phyloP scores from a whole-genome alignment of 2,113 vertebrate genomes.

The Nyctibius bracteatus region DNA sequence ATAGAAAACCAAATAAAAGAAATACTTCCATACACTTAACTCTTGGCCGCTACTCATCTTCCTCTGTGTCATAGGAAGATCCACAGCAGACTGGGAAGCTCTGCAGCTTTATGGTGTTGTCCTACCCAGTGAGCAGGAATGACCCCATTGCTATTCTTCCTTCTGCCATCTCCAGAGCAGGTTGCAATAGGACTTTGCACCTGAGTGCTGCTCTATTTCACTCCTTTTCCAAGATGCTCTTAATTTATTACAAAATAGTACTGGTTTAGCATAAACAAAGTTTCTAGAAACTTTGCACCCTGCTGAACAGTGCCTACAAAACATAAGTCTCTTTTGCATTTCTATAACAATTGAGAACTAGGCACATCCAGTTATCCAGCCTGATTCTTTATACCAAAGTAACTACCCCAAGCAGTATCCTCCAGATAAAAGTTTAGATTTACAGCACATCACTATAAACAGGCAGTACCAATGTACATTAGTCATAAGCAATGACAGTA shows the following conservation, averaged over 20 bases:
- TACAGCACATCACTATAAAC: not conserved
- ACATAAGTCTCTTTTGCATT: not conserved
- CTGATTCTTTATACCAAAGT: not conserved
- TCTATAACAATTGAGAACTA: not conserved
- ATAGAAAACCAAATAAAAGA: not conserved
- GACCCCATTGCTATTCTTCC: too few relatives aligned
- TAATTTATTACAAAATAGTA: not conserved
- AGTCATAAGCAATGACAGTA: not conserved
- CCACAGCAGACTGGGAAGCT: not conserved
- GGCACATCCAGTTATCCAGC: not conserved
- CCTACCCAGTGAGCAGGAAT: not conserved
- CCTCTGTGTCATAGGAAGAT: not conserved
- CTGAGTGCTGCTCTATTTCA: not conserved
- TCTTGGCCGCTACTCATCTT: not conserved
- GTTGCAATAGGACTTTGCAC: not conserved
- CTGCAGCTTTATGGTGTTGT: not conserved
- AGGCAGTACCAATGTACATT: not conserved
- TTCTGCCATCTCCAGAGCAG: not conserved
- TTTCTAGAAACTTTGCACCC: not conserved
- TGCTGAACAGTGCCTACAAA: not conserved
- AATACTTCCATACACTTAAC: not conserved
- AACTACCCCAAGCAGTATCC: not conserved
- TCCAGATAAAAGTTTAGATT: not conserved
- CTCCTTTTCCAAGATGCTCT: not conserved
- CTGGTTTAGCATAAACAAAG: not conserved